Base-by-base conservation (phyloP, 2,888 invertebrate genomes). In the Venusia cambrica region DNA sequence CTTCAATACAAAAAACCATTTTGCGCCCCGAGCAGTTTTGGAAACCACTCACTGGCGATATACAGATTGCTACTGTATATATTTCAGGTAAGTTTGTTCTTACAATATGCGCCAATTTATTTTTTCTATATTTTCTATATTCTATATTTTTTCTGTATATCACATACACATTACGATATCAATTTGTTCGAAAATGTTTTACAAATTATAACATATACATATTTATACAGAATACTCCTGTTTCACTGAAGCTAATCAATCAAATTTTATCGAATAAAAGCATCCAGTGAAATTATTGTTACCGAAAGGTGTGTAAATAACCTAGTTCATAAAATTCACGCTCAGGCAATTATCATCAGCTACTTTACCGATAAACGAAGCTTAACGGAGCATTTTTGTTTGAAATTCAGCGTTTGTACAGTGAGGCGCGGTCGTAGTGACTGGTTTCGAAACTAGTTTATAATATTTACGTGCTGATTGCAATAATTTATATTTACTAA, bases 21-120 rank as follows among this genome's bases (percentile, higher is more conserved):
- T 57, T 91, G 91, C 52, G 71, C 75, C 15, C 85, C 89, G 25
- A 87, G 78, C 36, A 88, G 89, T 51, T 81, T 91, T 45, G 89
- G 89, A 13, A 78, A 83, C 10, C 70, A 81, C 47, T 87, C 88
- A 2, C 77, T 91, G 73, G 73, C 89, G 29, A 87, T 88, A 40
- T 91, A 91, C 66, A 76, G 90, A 39, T 74, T 89, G 27, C 56
- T 90, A 5, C 64, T 91, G 38, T 89, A 90, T 38, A 79, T 90
- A 61, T 84, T 83, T 59, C 87, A 87, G 71, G 85, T 85, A 56
- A 73, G 73, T 58, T 9, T n/a, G 18, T 15, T 10, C 11, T 26
- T 5, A 9, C 4, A 8, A 10, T 6, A 5, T 5, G 4, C 6
- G 1, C 6, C 10, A 10, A 15, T 15, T 21, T 5, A 16, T 19